A percentile compares a stretch with the other conserved stretches of the same genome.
These are phyloP conservation scores for Albula goreensis DNA, from an alignment of 2,113 vertebrate species.

Conservation along the genomic window DNA sequence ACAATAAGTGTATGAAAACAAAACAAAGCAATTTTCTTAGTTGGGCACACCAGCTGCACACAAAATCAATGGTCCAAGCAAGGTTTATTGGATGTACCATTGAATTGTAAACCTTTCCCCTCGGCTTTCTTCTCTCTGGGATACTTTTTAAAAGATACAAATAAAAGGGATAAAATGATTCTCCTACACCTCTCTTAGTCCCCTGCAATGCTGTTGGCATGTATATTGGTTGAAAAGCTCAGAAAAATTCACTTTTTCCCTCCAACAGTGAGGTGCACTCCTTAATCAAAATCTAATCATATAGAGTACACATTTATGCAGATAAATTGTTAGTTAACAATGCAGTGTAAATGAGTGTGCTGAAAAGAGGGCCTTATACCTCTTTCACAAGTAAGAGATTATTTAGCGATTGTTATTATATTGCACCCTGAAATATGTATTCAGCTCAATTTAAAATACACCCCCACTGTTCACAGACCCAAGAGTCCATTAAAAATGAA, in stretches of 20 bases:
- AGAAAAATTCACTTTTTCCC: neutral
- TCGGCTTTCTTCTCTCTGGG: neutral
- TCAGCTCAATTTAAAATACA: neutral
- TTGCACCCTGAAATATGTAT: neutral
- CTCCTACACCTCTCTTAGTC: neutral
- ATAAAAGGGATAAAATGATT: neutral
- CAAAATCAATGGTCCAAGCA: neutral
- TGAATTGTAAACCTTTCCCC: neutral
- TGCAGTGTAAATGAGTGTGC: neutral
- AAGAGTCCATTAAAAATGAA: neutral
- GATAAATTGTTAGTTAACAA: neutral
- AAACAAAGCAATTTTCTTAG: neutral
- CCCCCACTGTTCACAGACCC: neutral
- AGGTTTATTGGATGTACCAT: neutral
- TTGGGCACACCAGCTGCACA: neutral
- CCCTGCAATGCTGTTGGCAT: neutral
- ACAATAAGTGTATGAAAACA: neutral
- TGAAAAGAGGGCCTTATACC: neutral
- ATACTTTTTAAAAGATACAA: neutral
- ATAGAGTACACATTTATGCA: neutral
- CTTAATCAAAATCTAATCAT: neutral
- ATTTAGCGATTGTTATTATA: neutral
- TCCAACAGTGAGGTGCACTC: neutral
- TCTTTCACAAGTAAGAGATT: neutral
- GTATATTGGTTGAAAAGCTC: neutral